Evolutionary conservation across 2,888 invertebrate genomes (phyloP), one percentile per base, ranked within the genome.

Genomic region (Linhomoeus sp.): DNA sequence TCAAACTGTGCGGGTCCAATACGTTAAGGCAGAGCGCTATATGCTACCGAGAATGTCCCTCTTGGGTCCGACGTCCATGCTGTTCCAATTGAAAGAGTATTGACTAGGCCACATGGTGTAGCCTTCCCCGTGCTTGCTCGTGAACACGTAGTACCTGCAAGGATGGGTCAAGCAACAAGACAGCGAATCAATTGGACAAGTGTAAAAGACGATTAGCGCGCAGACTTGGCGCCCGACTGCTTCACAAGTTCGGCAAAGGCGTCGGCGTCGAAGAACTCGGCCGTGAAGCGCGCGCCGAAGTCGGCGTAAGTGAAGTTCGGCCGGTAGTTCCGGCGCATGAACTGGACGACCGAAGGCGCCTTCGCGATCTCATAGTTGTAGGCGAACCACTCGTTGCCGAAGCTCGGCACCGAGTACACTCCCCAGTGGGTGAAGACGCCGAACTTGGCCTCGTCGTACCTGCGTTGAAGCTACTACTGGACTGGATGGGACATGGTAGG

Each of bases 231-330:
- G 43, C 90, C 90, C 38, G 90, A 77, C 50, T 77, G 76, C 43
- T 74, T 66, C 58, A 92, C 82, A 15, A 90, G 69, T 46, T 78
- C 69, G 1, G 82, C 83, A 86, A 90, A 92, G 56, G 78, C 70
- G 0, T 74, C 69, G 0, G 90, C 77, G 64, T 88, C 75, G 61
- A 80, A 92, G 59, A 88, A 22, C n/a, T n/a, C n/a, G n/a, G n/a
- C n/a, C n/a, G n/a, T n/a, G n/a, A n/a, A n/a, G n/a, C n/a, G n/a
- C n/a, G 74, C 74, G 0, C 79, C 90, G 69, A 92, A 90, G 49
- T 90, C 84, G 61, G 85, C 85, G 67, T 94, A 94, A 0, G 80
- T 77, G 59, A 84, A 87, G 44, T 73, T 75, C 2, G 84, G 83
- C 47, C 77, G 78, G 66, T 82, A 90, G 60, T 83, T 83, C 35